Percentiles rank a stretch among this genome's conserved stretches.
These are phyloP conservation scores for Spilarctia lutea DNA, from an alignment of 2,888 invertebrate genomes.

Conservation along the genomic window DNA sequence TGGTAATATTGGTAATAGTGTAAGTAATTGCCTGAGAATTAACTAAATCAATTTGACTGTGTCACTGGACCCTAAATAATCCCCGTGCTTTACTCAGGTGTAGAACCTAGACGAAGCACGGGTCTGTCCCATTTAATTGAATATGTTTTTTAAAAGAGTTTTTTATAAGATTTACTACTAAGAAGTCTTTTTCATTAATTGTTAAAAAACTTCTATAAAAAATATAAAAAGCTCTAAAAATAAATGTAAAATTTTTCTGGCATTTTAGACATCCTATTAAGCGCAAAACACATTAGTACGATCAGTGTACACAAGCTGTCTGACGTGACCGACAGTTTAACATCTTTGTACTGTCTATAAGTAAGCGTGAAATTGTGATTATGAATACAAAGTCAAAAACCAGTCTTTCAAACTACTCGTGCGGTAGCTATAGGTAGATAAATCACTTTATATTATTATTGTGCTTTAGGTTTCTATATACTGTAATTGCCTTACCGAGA, in stretches of 20 bases:
- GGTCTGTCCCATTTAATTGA: background rate
- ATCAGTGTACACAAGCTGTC: conserved; percentile 64
- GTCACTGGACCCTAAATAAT: too few relatives aligned
- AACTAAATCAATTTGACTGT: too few relatives aligned
- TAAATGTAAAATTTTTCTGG: conserved; percentile 6
- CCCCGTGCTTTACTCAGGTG: too few relatives aligned
- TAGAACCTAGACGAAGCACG: too few relatives aligned
- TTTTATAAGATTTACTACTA: background rate
- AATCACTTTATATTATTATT: background rate
- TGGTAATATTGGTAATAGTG: too few relatives aligned
- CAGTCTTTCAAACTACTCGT: conserved; percentile 59
- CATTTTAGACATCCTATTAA: conserved; percentile 24
- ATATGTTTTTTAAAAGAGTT: background rate
- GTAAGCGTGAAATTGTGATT: conserved; percentile 83
- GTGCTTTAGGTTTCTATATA: background rate
- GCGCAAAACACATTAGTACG: conserved; percentile 41
- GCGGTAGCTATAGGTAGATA: conserved; percentile 37
- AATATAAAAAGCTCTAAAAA: background rate
- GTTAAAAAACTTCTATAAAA: background rate
- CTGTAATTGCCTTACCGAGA: background rate
- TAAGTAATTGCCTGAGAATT: too few relatives aligned
- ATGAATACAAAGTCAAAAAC: conserved; percentile 66
- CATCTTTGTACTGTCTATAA: conserved; percentile 75
- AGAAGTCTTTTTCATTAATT: background rate
- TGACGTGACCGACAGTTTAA: conserved; percentile 80